A percentile compares a stretch with the other conserved stretches of the same genome.
Evolutionary conservation across 1,140 invertebrate species (phyloP).

Genomic region (Apolygus lucorum): DNA sequence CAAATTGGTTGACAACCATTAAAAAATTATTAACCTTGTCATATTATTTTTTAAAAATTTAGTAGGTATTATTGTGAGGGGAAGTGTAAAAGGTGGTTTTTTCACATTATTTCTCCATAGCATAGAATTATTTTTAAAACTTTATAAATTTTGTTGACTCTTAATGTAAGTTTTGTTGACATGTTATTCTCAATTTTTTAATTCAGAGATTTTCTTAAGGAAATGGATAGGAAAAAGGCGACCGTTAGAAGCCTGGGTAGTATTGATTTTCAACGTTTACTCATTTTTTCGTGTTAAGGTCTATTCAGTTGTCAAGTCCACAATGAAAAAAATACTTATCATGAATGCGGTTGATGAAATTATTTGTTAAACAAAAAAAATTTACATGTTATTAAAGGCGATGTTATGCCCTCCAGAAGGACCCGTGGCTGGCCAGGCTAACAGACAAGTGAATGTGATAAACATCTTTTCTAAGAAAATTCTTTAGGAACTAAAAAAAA

Average conservation of each 20-base stretch:
- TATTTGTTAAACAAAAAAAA: slow-evolving; percentile 6
- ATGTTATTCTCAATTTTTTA: neutral
- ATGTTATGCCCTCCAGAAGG: neutral
- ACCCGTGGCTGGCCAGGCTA: neutral
- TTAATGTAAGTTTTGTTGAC: neutral
- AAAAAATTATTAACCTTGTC: neutral
- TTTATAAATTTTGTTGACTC: neutral
- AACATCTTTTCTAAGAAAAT: slow-evolving; percentile 11
- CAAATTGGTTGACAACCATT: neutral
- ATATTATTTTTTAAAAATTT: neutral
- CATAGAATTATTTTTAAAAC: no score
- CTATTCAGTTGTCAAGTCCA: neutral
- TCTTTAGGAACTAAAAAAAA: slow-evolving; percentile 28
- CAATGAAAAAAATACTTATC: slow-evolving; percentile 8
- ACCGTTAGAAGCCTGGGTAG: no score
- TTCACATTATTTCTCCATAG: neutral
- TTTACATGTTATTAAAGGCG: neutral
- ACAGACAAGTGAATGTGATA: slow-evolving; percentile 1
- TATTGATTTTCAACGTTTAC: no score
- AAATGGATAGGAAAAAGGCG: no score
- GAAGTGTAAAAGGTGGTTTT: neutral
- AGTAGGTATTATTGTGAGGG: neutral
- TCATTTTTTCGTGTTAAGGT: no score
- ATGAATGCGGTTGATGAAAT: neutral
- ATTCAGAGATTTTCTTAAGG: no score